These are phyloP conservation scores for Xanthia togata DNA, from an alignment of 2,888 invertebrate genomes.

Conservation along the genomic window DNA sequence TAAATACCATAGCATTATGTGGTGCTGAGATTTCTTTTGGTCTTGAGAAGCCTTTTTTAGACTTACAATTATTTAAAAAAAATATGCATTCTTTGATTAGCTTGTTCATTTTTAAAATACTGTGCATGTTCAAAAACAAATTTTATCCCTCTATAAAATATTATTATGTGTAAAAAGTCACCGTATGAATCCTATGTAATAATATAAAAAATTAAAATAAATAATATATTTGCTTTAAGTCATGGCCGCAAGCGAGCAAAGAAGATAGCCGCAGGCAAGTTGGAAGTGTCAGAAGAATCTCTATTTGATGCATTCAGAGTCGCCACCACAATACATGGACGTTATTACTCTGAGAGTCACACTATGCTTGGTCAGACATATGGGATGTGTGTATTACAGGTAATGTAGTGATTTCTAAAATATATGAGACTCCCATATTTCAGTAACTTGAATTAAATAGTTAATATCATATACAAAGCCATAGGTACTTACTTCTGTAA, in stretches of 20 bases:
- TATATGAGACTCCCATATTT: not conserved
- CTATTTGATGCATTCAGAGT: conserved; percentile 98
- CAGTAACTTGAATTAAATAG: not conserved
- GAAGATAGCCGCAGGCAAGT: conserved; percentile 96
- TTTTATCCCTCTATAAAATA: not conserved
- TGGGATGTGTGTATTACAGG: conserved; percentile 98
- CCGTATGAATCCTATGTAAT: not conserved
- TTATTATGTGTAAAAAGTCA: not conserved
- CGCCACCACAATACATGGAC: conserved; percentile 98
- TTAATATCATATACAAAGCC: not conserved
- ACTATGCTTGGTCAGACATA: conserved; percentile 99
- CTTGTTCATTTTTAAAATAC: not conserved
- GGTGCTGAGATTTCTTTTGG: not conserved
- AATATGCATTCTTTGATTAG: not conserved
- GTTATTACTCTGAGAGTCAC: conserved; percentile 99
- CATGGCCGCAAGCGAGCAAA: conserved; percentile 98
- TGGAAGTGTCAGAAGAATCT: conserved; percentile 98
- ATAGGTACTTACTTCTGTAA: not conserved
- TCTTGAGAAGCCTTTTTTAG: not conserved
- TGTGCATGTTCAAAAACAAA: not conserved
- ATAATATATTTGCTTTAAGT: conserved; percentile 81
- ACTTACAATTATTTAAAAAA: no score
- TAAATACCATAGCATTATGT: not conserved
- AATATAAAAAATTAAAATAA: not conserved
- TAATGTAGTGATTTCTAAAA: conserved; percentile 69